These are phyloP conservation scores for Melangyna quadrimaculata DNA, from an alignment of 2,888 invertebrate species.

Conservation along the genomic window DNA sequence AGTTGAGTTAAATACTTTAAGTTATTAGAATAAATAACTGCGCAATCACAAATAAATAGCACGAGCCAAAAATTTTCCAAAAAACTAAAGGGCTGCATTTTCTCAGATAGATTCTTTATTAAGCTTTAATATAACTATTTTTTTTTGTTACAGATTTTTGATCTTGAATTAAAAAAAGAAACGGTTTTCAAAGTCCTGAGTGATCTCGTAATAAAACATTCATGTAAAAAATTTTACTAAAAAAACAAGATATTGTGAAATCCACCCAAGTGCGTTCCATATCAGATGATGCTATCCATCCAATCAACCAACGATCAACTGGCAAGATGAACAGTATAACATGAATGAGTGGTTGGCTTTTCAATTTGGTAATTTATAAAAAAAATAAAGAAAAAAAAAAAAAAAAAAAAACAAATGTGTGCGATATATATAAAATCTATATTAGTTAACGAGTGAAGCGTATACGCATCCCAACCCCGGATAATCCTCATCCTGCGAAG, in stretches of 20 bases:
- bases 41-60: no score
- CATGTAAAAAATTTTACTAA: no score
- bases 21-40: no score
- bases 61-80: no score
- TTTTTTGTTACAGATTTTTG: no score
- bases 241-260: neutral
- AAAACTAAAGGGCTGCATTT: no score
- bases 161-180: no score
- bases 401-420: constrained; percentile 3
- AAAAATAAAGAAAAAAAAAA: constrained; percentile 32
- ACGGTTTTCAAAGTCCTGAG: no score
- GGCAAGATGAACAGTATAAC: constrained; percentile 27
- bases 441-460: neutral
- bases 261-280: neutral
- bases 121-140: no score
- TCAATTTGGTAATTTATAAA: constrained; percentile 59
- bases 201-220: no score
- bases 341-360: constrained; percentile 43
- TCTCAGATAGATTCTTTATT: no score
- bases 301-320: constrained; percentile 22
- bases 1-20: no score
- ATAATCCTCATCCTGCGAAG: neutral
- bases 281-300: neutral
- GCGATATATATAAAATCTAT: neutral
- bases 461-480: neutral